Conservation (phyloP, 2,888 invertebrate genomes). For the Ormyrus labotus region DNA sequence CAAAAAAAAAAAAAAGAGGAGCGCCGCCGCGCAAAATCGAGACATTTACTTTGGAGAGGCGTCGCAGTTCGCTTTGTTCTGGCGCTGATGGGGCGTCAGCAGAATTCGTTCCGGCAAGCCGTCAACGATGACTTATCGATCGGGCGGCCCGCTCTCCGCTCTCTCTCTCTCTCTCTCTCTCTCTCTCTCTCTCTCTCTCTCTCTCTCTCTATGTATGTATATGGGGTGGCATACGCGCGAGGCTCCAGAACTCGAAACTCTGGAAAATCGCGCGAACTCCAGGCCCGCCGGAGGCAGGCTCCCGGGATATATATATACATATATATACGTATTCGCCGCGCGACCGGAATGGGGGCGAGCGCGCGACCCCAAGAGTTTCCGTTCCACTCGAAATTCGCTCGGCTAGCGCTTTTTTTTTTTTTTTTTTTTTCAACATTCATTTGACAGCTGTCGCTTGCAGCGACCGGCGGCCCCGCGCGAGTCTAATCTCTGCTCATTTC, state of each 20-base stretch:
- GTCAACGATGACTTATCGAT: conserved; percentile 68
- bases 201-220: no score
- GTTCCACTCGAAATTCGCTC: conserved; percentile 74
- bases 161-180: not conserved
- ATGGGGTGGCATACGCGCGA: conserved; percentile 26
- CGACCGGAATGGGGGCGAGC: no score
- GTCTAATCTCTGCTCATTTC: not conserved
- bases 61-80: conserved; percentile 56
- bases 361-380: conserved; percentile 43
- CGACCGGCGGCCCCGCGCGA: conserved; percentile 50
- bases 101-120: conserved; percentile 62
- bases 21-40: conserved; percentile 35
- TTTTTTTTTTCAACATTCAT: conserved; percentile 73
- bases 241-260: conserved; percentile 62
- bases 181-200: no score
- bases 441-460: conserved; percentile 75
- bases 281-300: no score
- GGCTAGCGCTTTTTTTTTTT: conserved; percentile 73
- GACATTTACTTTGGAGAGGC: conserved; percentile 53
- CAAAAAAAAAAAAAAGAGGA: no score
- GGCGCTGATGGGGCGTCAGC: conserved; percentile 56
- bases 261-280: conserved; percentile 63
- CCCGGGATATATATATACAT: no score
- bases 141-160: conserved; percentile 30
- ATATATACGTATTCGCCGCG: no score